These are phyloP conservation scores for Achroia grisella DNA, from an alignment of 1,140 invertebrate species.

Conservation along the genomic window DNA sequence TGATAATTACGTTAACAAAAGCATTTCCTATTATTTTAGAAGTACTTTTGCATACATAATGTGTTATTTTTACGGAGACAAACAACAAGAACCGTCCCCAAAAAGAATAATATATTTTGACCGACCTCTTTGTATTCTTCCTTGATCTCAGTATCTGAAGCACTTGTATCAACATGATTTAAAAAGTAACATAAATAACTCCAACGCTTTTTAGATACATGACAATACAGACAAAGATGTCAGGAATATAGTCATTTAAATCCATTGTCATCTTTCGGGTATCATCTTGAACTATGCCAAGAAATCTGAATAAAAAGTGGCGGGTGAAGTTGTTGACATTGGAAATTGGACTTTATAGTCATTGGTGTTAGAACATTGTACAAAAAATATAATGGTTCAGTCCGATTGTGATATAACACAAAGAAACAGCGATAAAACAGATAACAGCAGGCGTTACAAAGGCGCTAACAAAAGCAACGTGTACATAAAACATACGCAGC, in stretches of 20 bases:
- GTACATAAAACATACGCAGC: too few relatives aligned
- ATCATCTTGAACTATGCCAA: constrained; percentile 27
- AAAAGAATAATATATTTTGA: constrained; percentile 15
- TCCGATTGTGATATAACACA: constrained; percentile 29
- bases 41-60: too few relatives aligned
- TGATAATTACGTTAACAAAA: too few relatives aligned
- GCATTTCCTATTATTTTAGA: too few relatives aligned
- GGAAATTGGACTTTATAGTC: constrained; percentile 22
- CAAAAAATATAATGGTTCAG: constrained; percentile 8
- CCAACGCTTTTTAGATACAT: constrained; percentile 31
- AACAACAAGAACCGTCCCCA: constrained; percentile 22
- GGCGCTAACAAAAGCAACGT: constrained; percentile 45
- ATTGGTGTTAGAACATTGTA: constrained; percentile 4
- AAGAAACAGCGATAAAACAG: constrained; percentile 58
- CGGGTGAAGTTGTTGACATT: background rate
- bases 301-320: constrained; percentile 13
- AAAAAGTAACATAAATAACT: constrained; percentile 50
- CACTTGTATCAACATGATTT: constrained; percentile 42
- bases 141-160: constrained; percentile 22
- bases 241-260: constrained; percentile 65
- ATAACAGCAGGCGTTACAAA: constrained; percentile 49
- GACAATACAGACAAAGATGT: constrained; percentile 46
- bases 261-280: constrained; percentile 57
- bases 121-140: constrained; percentile 29
- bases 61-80: constrained; percentile 4